Percentiles rank a stretch among this genome's conserved stretches.
These are phyloP conservation scores for Pan paniscus DNA, from an alignment of 2,113 vertebrate species.

Conservation along the genomic window DNA sequence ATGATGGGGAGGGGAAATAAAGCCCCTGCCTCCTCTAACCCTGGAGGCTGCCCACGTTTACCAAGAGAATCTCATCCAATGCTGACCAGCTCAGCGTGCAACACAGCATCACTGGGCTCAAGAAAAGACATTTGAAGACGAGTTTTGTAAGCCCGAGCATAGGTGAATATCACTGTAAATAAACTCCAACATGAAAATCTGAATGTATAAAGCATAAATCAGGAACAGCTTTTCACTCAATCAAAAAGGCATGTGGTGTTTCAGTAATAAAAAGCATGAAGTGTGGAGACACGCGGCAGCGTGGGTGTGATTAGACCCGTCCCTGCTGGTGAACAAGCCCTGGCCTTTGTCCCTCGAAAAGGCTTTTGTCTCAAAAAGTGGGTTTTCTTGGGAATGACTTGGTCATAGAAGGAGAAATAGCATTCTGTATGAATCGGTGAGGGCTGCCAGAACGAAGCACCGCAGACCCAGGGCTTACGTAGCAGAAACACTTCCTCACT, in stretches of 20 bases:
- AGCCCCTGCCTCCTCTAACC: background rate
- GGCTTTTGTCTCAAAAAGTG: background rate
- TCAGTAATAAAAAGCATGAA: background rate
- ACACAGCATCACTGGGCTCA: background rate
- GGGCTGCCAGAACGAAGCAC: background rate
- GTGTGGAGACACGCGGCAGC: rapidly evolving
- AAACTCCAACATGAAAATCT: background rate
- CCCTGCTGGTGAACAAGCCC: background rate
- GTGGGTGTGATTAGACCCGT: rapidly evolving
- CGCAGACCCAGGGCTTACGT: background rate
- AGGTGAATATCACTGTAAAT: too few relatives aligned
- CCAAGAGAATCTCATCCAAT: background rate
- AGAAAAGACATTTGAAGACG: background rate
- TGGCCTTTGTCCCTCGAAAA: background rate
- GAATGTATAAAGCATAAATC: background rate
- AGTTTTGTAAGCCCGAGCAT: background rate
- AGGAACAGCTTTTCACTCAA: background rate
- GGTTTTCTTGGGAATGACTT: background rate
- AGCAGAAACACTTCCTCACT: background rate
- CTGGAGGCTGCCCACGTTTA: background rate
- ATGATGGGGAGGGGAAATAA: too few relatives aligned
- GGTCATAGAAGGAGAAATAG: background rate
- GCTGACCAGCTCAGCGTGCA: background rate
- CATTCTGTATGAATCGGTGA: background rate
- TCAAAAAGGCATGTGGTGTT: background rate